Evolutionary conservation across 2,888 invertebrate genomes (phyloP), one percentile per base, ranked within the genome.

Genomic region (Rambutsinella grinnellia): DNA sequence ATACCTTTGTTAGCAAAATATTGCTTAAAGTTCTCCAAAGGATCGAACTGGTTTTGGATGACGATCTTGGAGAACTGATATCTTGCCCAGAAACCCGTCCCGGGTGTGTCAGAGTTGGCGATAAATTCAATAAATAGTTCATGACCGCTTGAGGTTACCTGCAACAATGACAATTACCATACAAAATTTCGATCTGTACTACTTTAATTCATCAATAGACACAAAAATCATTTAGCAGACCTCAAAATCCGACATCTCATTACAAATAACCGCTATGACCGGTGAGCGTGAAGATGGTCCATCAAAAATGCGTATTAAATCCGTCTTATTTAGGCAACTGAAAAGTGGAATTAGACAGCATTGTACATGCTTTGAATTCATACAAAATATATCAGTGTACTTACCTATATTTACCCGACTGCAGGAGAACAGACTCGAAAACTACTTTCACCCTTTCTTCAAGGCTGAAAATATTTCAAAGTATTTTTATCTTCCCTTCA

Each of bases 291-390:
- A 88, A 84, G 92, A 92, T 85, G 91, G 90, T 23, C 95, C 94
- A 86, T 95, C 95, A 87, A 93, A 93, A 76, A 95, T 92, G 85
- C 93, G 93, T 86, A 95, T 92, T 85, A 94, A 91, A 87, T 95
- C 95, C 60, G 93, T 93, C 79, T 93, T 90, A 84, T 93, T 92
- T 84, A 94, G 89, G 87, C 94, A 94, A 87, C 94, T 94, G 90
- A 91, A 85, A 84, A 28, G n/a, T 27, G 26, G 23, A 46, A 24
- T 57, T 24, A 15, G 24, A 19, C 23, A 36, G 67, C n/a, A 36
- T 21, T 24, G 28, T 46, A 15, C 5, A 44, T 23, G 17, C 2
- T 26, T 77, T 36, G n/a, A n/a, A n/a, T 36, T 36, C 5, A 36
- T 36, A 17, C n/a, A 10, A 17, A n/a, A n/a, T n/a, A n/a, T n/a